Base-by-base conservation (phyloP, 2,888 invertebrate species). In the Agriopis leucophaearia region DNA sequence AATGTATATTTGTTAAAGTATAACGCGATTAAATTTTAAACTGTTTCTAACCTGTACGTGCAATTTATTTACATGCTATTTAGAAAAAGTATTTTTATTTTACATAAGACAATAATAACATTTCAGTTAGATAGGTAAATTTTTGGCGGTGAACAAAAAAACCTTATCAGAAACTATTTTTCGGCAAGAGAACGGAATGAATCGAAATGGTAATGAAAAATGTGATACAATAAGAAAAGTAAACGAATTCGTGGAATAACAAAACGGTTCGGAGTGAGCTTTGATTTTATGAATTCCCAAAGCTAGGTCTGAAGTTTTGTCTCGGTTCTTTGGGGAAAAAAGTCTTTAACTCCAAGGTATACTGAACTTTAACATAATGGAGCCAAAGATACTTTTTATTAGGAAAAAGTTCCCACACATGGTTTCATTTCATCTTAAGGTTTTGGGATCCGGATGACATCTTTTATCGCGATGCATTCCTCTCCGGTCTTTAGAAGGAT, bases 391-490 rank as follows among this genome's bases (percentile, higher is more conserved):
- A 70, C 63, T 77, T 85, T 75, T 89, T 71, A 72, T 65, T 71
- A 73, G 66, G 70, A 15, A 18, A 40, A 15, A 16, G 27, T 47
- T 74, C 71, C 75, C 74, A 76, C 71, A 83, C 81, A 81, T 84
- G 83, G 82, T 82, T 85, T 81, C 84, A 81, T 88, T 88, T 88
- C 75, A 85, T 84, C 80, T 85, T 87, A 84, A 83, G 82, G 86
- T 86, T 86, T 82, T 83, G 84, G 87, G 88, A 89, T 91, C 88
- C 87, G 90, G 91, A 91, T 92, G 92, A 92, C 92, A 92, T 92
- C 90, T 87, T 92, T 92, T 92, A 93, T 93, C 92, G 87, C 88
- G 89, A 91, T 89, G 89, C 90, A 92, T 92, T 92, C 91, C 89
- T 81, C 83, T 85, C 83, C 83, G 84, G 85, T 87, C 87, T 89